Conservation (phyloP, 1,140 invertebrate species). For the Pinna nobilis region DNA sequence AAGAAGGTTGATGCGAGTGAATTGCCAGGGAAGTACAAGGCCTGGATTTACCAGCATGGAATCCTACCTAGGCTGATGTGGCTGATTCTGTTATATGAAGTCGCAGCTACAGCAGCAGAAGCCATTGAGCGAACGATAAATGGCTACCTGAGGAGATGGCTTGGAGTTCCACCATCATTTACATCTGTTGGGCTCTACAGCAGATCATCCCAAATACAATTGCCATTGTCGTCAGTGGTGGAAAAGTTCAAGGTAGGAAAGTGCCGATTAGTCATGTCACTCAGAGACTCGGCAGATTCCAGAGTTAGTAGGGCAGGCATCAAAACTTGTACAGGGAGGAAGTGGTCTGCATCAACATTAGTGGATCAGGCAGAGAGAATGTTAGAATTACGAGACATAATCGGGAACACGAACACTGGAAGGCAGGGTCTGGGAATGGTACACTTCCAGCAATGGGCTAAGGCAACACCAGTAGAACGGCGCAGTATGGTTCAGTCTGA, state of each 20-base stretch:
- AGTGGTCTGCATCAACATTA: conserved; percentile 20
- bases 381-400: too few relatives aligned
- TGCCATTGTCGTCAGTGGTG: conserved; percentile 6
- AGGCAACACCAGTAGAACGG: conserved; percentile 7
- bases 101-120: too few relatives aligned
- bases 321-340: conserved; percentile 9
- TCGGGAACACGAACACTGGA: conserved; percentile 12
- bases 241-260: conserved; percentile 30
- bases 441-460: conserved; percentile 28
- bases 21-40: too few relatives aligned
- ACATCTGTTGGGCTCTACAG: conserved; percentile 19
- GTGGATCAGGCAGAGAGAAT: conserved; percentile 4
- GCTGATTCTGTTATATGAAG: too few relatives aligned
- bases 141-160: conserved; percentile 20
- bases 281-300: conserved; percentile 20
- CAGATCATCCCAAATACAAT: conserved; percentile 12
- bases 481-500: conserved; percentile 13
- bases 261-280: conserved; percentile 11
- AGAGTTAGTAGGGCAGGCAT: conserved; percentile 22
- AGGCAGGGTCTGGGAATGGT: background rate
- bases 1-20: too few relatives aligned
- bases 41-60: too few relatives aligned
- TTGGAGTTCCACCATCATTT: conserved; percentile 28
- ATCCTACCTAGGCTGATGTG: too few relatives aligned
- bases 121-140: too few relatives aligned